phyloP scores from a whole-genome alignment of 2,888 invertebrate genomes.

The Leistus spinibarbis region DNA sequence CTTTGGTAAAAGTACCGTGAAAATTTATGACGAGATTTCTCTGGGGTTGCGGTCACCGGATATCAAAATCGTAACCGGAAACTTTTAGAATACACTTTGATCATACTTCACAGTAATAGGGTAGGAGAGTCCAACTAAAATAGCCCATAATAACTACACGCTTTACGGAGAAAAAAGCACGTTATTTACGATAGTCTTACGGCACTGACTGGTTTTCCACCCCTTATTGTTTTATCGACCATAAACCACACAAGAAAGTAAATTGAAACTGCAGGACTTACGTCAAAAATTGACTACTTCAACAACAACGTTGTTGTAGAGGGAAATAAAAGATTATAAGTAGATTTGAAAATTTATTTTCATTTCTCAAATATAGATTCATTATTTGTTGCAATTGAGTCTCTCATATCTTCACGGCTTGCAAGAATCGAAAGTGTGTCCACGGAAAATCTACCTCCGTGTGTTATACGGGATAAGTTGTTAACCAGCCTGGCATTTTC shows the following conservation, averaged over 20 bases:
- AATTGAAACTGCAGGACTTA: background rate
- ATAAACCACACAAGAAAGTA: slow-evolving; percentile 3
- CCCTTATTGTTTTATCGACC: slow-evolving; percentile 12
- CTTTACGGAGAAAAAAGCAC: background rate
- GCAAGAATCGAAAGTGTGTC: no score
- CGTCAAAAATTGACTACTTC: background rate
- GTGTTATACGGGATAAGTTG: background rate
- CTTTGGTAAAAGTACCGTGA: background rate
- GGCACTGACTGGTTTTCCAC: background rate
- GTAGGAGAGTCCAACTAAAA: background rate
- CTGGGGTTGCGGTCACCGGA: background rate
- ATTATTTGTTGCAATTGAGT: background rate
- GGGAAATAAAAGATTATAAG: background rate
- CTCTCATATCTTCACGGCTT: no score
- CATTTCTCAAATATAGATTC: background rate
- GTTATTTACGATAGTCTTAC: slow-evolving; percentile 15
- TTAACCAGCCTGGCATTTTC: slow-evolving; percentile 47
- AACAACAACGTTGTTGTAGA: background rate
- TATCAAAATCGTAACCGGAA: background rate
- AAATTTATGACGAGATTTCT: background rate
- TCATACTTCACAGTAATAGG: background rate
- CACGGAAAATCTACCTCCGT: no score
- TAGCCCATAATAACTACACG: background rate
- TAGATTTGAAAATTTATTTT: slow-evolving; percentile 5
- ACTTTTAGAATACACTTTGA: background rate